Evolutionary conservation across 2,113 vertebrate genomes (phyloP).

Genomic region (Glaucomys volans): DNA sequence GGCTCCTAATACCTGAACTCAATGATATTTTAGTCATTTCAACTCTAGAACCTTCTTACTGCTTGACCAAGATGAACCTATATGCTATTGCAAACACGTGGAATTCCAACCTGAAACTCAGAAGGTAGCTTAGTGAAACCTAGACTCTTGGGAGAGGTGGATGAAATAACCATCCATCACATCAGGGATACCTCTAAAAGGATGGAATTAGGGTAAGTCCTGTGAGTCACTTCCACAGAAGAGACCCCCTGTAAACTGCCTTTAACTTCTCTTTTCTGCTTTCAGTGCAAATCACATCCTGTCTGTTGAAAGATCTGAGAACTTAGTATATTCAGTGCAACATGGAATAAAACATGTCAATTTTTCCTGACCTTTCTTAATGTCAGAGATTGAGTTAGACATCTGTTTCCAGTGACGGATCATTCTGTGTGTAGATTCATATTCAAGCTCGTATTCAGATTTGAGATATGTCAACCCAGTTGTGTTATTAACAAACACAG

Average conservation of each 20-base stretch:
- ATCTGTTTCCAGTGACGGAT: background rate
- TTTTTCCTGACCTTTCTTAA: background rate
- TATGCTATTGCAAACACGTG: background rate
- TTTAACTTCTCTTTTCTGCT: background rate
- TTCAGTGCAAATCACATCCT: background rate
- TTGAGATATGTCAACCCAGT: background rate
- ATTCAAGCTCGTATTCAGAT: background rate
- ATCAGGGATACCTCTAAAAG: background rate
- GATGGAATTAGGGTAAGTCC: background rate
- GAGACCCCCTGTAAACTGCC: background rate
- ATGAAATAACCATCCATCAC: background rate
- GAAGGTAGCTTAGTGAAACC: background rate
- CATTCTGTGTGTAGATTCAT: background rate
- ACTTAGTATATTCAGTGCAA: background rate
- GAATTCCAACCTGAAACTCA: background rate
- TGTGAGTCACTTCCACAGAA: background rate
- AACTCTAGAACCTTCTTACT: background rate
- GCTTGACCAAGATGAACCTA: background rate
- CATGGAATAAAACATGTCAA: background rate
- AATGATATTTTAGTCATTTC: conserved; percentile 8
- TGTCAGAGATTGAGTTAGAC: conserved; percentile 5
- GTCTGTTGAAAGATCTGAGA: background rate
- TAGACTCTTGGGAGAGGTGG: background rate
- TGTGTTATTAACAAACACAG: background rate
- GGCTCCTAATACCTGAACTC: background rate